Percentiles rank a stretch among this genome's conserved stretches.
Evolutionary conservation across 2,113 vertebrate genomes (phyloP).

Genomic region (Pterocles orientalis): DNA sequence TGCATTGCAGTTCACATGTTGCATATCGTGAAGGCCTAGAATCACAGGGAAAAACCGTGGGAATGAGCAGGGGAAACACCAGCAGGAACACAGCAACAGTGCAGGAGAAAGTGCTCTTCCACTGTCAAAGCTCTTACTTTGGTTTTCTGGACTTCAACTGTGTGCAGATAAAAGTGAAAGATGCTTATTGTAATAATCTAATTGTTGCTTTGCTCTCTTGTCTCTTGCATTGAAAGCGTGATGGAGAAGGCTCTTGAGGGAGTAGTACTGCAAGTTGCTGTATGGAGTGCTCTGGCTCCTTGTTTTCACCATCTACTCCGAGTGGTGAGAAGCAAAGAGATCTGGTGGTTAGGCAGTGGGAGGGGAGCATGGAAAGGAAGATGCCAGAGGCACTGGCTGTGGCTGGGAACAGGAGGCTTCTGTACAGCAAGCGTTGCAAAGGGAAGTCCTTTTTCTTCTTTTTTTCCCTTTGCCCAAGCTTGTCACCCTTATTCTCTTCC

Average conservation of each 20-base stretch:
- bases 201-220: not conserved
- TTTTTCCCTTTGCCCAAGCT: not conserved
- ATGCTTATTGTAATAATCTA: not conserved
- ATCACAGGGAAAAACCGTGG: not conserved
- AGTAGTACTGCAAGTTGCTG: not conserved
- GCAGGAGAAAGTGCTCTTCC: not conserved
- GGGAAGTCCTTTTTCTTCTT: not conserved
- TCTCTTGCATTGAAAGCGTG: not conserved
- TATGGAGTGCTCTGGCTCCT: not conserved
- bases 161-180: not conserved
- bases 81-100: not conserved
- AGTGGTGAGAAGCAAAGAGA: not conserved
- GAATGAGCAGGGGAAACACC: not conserved
- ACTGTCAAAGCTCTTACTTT: not conserved
- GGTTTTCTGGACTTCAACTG: not conserved
- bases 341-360: not conserved
- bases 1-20: not conserved
- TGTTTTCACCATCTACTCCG: not conserved
- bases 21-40: not conserved
- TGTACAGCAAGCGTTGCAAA: not conserved
- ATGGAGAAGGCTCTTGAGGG: not conserved
- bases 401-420: not conserved
- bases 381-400: not conserved
- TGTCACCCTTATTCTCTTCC: not conserved
- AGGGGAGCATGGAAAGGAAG: not conserved